phyloP scores from a whole-genome alignment of 2,113 vertebrate genomes.

The Callithrix jacchus region DNA sequence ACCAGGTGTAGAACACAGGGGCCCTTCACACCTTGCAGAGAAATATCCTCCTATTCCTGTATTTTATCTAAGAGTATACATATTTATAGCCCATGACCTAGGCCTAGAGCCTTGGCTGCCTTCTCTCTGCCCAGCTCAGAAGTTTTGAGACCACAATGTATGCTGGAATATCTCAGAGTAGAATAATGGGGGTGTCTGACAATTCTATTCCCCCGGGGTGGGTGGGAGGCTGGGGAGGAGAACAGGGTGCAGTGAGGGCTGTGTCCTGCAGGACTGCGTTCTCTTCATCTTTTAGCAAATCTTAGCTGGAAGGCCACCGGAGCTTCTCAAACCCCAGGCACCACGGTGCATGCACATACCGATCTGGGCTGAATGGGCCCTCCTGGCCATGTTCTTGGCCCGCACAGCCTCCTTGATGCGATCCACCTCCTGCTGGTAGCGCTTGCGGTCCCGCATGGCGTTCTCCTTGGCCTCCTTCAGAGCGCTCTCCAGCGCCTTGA shows the following conservation, averaged over 20 bases:
- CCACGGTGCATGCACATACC: conserved; percentile 80
- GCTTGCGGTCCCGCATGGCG: conserved; percentile 93
- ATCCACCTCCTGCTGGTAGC: conserved; percentile 97
- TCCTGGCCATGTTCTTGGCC: conserved; percentile 94
- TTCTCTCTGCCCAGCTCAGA: neutral
- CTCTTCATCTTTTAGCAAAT: neutral
- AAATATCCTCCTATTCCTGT: neutral
- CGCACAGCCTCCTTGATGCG: conserved; percentile 96
- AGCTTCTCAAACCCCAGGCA: accelerated
- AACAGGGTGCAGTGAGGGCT: neutral
- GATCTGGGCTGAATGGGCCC: conserved; percentile 93
- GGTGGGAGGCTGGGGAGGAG: neutral
- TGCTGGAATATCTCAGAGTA: neutral
- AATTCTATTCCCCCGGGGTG: neutral
- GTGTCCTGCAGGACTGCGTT: too few species aligned
- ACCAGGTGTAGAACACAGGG: neutral
- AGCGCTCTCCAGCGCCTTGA: conserved; percentile 93
- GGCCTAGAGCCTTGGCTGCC: too few species aligned
- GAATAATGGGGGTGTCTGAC: accelerated
- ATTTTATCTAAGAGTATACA: neutral
- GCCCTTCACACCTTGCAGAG: neutral
- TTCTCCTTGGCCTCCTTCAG: conserved; percentile 96
- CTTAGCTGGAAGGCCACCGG: neutral
- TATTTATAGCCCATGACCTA: neutral
- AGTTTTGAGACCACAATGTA: neutral